A percentile compares a stretch with the other conserved stretches of the same genome.
Conservation (phyloP, 2,888 invertebrate genomes). For the Poecilus cupreus region DNA sequence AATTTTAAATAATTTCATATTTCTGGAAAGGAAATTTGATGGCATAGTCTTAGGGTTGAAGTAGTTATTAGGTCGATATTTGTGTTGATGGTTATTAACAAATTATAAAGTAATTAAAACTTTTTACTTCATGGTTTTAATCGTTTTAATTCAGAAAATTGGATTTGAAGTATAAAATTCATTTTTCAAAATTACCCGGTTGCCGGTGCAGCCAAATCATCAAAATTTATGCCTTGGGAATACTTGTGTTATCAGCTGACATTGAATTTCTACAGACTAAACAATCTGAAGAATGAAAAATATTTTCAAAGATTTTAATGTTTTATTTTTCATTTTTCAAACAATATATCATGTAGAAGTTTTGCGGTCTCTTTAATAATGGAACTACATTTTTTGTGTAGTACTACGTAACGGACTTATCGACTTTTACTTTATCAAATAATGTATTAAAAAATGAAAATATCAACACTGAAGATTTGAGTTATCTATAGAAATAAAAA, state of each 20-base stretch:
- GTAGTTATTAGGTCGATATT: too few relatives aligned
- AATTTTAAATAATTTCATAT: too few relatives aligned
- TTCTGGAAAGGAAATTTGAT: too few relatives aligned
- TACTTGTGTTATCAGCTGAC: background rate
- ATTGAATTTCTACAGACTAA: background rate
- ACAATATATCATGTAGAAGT: too few relatives aligned
- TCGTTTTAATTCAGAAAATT: background rate
- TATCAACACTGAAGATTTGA: background rate
- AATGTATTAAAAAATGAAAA: background rate
- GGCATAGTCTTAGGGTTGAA: too few relatives aligned
- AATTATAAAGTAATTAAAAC: constrained; percentile 14
- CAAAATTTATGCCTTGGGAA: background rate
- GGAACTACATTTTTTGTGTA: too few relatives aligned
- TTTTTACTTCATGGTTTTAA: constrained; percentile 1
- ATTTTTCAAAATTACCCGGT: background rate
- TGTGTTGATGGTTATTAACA: background rate
- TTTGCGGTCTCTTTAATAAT: too few relatives aligned
- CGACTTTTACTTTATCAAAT: too few relatives aligned
- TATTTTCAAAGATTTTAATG: background rate
- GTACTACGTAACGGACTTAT: too few relatives aligned
- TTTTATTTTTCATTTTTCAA: too few relatives aligned
- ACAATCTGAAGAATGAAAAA: background rate
- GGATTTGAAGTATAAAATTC: background rate
- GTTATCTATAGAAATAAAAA: background rate
- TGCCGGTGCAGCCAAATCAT: background rate